Conservation (phyloP, 2,113 vertebrate genomes). For the Trachemys scripta region DNA sequence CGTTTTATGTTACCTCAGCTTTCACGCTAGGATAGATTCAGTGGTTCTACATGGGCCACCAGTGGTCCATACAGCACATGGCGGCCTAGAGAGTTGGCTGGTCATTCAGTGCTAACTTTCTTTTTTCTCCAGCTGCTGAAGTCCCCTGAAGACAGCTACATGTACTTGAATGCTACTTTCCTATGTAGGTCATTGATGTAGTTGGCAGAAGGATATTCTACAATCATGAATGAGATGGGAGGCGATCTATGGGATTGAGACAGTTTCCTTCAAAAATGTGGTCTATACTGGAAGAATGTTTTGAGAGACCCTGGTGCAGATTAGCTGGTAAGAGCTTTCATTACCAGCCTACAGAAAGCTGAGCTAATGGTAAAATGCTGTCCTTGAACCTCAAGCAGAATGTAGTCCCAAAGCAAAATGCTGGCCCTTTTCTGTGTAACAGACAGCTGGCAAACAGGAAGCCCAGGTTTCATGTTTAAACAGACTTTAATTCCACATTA, state of each 20-base stretch:
- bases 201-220: neutral
- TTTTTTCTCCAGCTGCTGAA: slow-evolving; percentile 7
- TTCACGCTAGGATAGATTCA: neutral
- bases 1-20: neutral
- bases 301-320: neutral
- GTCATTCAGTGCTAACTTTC: neutral
- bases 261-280: neutral
- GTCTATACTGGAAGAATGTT: neutral
- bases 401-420: neutral
- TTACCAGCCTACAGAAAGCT: neutral
- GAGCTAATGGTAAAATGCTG: neutral
- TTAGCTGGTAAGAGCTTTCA: neutral
- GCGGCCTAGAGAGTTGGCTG: neutral
- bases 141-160: slow-evolving; percentile 41
- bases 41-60: neutral
- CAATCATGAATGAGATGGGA: neutral
- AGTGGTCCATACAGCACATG: neutral
- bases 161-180: slow-evolving; percentile 8
- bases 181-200: slow-evolving; percentile 3
- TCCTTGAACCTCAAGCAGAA: neutral
- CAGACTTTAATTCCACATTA: neutral
- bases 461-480: neutral
- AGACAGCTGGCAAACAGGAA: neutral
- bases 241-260: neutral
- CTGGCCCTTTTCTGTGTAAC: neutral